Base-by-base conservation (phyloP, 2,797 vertebrate species). In the Lates japonicus region DNA sequence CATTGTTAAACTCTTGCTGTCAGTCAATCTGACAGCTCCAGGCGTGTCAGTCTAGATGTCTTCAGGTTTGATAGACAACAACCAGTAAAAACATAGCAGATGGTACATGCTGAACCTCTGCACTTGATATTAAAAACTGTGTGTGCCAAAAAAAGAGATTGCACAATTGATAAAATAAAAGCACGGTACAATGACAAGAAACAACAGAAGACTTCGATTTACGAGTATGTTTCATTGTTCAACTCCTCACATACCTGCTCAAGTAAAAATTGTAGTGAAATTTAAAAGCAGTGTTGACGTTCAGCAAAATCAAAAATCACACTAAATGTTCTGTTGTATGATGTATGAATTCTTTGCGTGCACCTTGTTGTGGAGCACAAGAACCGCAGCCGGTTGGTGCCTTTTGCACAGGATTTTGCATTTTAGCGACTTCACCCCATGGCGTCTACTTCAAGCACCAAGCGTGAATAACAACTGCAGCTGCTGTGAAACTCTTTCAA, bases 401-500 rank as follows among this genome's bases (percentile, higher is more conserved):
- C 35, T 64, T 65, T 44, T 70, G 52, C 54, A 12, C 46, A 19
- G 33, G 12, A 29, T 70, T 41, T 80, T 51, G 64, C 58, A 46
- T 73, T 72, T 70, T 65, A 59, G 39, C 12, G 1, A 14, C 58
- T 11, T 33, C 35, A 3, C n/a, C 39, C 31, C 66, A 0, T 33
- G 33, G 0, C 17, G 8, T 60, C 63, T 25, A 42, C 58, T 19
- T 54, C 33, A 16, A 68, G 52, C 35, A 29, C 12, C 1, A 2
- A 3, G 33, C 11, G 4, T 67, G 14, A 81, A 65, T 68, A 69
- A 42, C 14, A 25, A 52, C 64, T 12, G 25, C 57, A 78, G 75
- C 78, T 59, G 52, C 66, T 55, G 44, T 39, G 46, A 70, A 71
- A 60, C 5, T 14, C 39, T 63, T 4, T 49, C 17, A 67, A 65